Evolutionary conservation across 2,888 invertebrate genomes (phyloP).

Genomic region (Troilus luridus): DNA sequence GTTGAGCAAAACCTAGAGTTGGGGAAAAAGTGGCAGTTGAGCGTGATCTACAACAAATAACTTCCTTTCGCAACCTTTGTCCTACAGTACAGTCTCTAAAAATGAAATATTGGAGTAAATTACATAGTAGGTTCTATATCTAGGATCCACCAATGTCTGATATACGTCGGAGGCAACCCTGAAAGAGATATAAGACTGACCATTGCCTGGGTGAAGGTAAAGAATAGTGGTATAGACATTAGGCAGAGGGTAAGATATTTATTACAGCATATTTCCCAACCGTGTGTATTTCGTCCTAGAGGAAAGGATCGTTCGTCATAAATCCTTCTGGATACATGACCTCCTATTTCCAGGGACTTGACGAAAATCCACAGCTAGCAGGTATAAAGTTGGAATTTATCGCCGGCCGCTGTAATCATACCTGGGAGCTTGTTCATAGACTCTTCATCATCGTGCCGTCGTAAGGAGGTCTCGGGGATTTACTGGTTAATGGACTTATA

Average conservation of each 20-base stretch:
- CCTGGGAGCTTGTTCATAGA: conserved; percentile 21
- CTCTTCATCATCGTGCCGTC: conserved; percentile 11
- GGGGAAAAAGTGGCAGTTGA: too few relatives aligned
- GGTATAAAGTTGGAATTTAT: conserved; percentile 50
- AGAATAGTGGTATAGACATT: conserved; percentile 45
- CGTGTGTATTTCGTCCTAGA: conserved; percentile 21
- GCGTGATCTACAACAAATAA: too few relatives aligned
- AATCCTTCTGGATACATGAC: conserved; percentile 48
- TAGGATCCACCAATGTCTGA: not conserved
- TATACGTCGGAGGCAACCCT: not conserved
- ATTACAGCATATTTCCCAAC: conserved; percentile 38
- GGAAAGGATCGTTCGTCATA: conserved; percentile 43
- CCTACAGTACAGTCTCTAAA: too few relatives aligned
- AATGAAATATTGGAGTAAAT: not conserved
- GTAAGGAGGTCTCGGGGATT: not conserved
- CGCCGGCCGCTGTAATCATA: conserved; percentile 15
- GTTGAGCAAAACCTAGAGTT: too few relatives aligned
- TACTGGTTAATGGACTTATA: conserved; percentile 37
- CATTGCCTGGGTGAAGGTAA: conserved; percentile 2
- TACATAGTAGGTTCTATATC: not conserved
- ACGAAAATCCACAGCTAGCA: conserved; percentile 37
- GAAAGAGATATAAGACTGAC: not conserved
- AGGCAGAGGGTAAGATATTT: conserved; percentile 5
- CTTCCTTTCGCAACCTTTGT: too few relatives aligned
- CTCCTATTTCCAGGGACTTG: conserved; percentile 47